These are phyloP conservation scores for Odobenus rosmarus DNA, from an alignment of 2,113 vertebrate genomes.

Conservation along the genomic window DNA sequence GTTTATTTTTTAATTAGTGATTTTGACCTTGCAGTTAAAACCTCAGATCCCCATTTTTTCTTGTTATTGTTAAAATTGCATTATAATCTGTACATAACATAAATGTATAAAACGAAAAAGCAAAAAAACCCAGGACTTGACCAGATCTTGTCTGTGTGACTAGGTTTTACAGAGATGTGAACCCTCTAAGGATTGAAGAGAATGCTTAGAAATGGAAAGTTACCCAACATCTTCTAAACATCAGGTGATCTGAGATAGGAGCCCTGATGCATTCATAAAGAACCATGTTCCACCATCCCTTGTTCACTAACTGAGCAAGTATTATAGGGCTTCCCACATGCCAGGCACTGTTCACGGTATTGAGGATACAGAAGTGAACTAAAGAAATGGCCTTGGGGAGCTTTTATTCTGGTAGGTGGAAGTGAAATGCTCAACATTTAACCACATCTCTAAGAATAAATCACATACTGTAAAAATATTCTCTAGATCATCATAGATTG, in stretches of 20 bases:
- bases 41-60: background rate
- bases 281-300: background rate
- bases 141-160: background rate
- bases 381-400: background rate
- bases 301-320: background rate
- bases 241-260: background rate
- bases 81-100: background rate
- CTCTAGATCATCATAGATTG: background rate
- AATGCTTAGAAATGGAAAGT: background rate
- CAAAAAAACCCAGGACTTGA: background rate
- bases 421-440: background rate
- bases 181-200: background rate
- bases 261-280: background rate
- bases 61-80: conserved; percentile 19
- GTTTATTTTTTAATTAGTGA: conserved; percentile 1
- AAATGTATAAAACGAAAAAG: background rate
- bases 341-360: background rate
- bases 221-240: background rate
- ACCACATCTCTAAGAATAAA: conserved; percentile 7
- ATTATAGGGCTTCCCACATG: background rate
- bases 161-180: background rate
- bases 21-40: background rate
- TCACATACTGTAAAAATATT: background rate
- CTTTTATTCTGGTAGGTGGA: background rate
- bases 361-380: background rate